Evolutionary conservation across 2,888 invertebrate species (phyloP).

Genomic region (Drosophila kambysellisi): DNA sequence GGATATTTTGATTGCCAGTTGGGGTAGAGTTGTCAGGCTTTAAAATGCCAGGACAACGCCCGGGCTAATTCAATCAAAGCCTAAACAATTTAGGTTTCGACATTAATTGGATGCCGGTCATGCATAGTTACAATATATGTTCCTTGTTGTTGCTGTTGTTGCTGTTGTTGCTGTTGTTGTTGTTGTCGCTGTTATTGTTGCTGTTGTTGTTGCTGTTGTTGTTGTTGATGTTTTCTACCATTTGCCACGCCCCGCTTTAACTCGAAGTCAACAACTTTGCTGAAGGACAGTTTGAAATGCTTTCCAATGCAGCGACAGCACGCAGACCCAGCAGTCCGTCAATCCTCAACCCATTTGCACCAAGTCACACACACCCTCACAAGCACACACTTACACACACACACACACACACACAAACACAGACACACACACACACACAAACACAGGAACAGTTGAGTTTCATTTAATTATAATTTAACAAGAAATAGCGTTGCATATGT

Average conservation of each 20-base stretch:
- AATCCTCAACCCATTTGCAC: not conserved
- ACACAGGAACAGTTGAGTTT: constrained; percentile 52
- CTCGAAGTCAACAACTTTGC: constrained; percentile 51
- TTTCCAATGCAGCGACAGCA: constrained; percentile 57
- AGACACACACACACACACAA: not conserved
- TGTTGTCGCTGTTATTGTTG: constrained; percentile 13
- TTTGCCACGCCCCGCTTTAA: constrained; percentile 40
- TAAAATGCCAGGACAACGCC: constrained; percentile 31
- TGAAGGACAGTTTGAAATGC: constrained; percentile 55
- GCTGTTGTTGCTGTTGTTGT: constrained; percentile 6
- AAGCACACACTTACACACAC: not conserved
- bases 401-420: constrained; percentile 1
- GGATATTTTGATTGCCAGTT: not conserved
- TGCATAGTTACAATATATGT: constrained; percentile 47
- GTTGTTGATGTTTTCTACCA: constrained; percentile 15
- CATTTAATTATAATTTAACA: constrained; percentile 76
- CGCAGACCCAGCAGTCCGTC: constrained; percentile 35
- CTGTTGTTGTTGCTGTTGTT: constrained; percentile 17
- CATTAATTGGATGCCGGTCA: constrained; percentile 37
- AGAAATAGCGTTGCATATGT: constrained; percentile 73
- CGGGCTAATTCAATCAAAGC: constrained; percentile 56
- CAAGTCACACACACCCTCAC: not conserved
- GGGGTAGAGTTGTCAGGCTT: not conserved
- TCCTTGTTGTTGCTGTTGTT: constrained; percentile 16
- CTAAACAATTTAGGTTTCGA: constrained; percentile 43